These are phyloP conservation scores for Takifugu rubripes DNA, from an alignment of 2,797 vertebrate species.

Conservation along the genomic window DNA sequence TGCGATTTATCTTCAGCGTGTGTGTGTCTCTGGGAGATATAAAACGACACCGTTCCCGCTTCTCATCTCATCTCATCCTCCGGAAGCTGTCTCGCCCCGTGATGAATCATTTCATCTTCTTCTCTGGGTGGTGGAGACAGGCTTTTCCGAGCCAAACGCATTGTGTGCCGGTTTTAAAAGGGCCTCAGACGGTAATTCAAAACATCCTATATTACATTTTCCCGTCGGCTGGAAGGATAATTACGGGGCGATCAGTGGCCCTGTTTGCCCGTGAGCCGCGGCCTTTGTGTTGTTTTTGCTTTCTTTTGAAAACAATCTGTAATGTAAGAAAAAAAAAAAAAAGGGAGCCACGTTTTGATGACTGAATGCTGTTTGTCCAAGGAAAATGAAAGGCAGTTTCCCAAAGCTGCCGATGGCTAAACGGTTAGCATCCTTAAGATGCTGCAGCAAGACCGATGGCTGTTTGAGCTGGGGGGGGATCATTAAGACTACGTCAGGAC, in stretches of 20 bases:
- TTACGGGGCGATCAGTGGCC: slow-evolving; percentile 26
- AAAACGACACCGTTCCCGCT: slow-evolving; percentile 57
- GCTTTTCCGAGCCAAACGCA: slow-evolving; percentile 45
- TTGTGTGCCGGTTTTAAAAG: slow-evolving; percentile 40
- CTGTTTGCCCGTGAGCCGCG: slow-evolving; percentile 12
- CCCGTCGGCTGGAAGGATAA: slow-evolving; percentile 41
- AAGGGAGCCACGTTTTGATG: too few relatives aligned
- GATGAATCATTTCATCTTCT: slow-evolving; percentile 71
- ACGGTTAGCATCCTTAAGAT: too few relatives aligned
- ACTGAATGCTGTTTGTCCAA: too few relatives aligned
- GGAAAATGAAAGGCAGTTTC: too few relatives aligned
- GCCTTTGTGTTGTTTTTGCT: slow-evolving; percentile 5
- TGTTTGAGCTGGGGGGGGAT: too few relatives aligned
- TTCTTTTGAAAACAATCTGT: too few relatives aligned
- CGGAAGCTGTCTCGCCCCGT: slow-evolving; percentile 57
- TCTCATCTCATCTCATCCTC: slow-evolving; percentile 60
- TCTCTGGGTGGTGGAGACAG: slow-evolving; percentile 40
- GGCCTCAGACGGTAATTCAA: slow-evolving; percentile 45
- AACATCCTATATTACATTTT: slow-evolving; percentile 50
- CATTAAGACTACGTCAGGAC: too few relatives aligned
- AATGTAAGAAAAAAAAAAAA: too few relatives aligned
- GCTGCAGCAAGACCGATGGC: too few relatives aligned
- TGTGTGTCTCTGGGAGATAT: slow-evolving; percentile 58
- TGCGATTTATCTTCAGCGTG: slow-evolving; percentile 46
- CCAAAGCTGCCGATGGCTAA: too few relatives aligned